Evolutionary conservation across 2,113 vertebrate species (phyloP).

Genomic region (Python bivittatus): DNA sequence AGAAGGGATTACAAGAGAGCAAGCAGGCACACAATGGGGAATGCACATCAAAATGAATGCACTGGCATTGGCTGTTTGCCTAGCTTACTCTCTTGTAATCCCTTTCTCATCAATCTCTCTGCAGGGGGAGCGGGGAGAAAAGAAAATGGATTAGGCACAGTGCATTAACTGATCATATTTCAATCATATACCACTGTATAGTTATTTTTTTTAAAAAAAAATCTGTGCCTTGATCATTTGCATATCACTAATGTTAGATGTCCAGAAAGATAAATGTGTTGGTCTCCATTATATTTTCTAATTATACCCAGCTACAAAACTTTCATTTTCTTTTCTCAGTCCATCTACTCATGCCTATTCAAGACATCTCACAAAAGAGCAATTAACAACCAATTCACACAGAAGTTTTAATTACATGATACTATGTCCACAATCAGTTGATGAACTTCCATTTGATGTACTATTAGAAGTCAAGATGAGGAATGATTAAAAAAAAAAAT

Average conservation of each 20-base stretch:
- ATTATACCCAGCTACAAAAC: neutral
- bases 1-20: too few species aligned
- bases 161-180: too few species aligned
- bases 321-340: neutral
- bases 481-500: neutral
- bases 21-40: too few species aligned
- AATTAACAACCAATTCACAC: neutral
- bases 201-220: too few species aligned
- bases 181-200: neutral
- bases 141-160: too few species aligned
- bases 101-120: too few species aligned
- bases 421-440: neutral
- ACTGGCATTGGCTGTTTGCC: too few species aligned
- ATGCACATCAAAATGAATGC: too few species aligned
- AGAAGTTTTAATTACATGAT: neutral
- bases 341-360: neutral
- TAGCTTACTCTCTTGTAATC: too few species aligned
- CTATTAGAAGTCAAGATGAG: neutral
- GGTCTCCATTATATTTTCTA: neutral
- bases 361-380: neutral
- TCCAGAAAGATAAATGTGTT: neutral
- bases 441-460: neutral
- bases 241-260: too few species aligned
- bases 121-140: too few species aligned
- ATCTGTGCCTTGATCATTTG: too few species aligned